Base-by-base conservation (phyloP, 2,888 invertebrate genomes). In the Nomada flava region DNA sequence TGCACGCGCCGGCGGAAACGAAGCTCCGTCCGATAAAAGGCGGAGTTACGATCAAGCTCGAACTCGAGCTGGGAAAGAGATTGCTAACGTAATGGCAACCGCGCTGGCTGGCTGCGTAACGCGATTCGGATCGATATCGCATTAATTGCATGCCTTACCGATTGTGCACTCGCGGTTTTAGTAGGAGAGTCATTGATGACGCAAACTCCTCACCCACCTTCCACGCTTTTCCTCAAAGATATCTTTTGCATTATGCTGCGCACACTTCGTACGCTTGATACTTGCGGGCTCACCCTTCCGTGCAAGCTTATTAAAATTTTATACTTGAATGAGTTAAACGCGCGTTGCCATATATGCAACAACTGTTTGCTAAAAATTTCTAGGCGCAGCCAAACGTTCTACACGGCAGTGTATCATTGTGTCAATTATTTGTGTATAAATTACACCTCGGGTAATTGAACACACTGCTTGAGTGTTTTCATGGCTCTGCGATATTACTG, bases 121-220 rank as follows among this genome's bases (percentile, higher is more conserved):
- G 72, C 85, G 81, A 87, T 88, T 87, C 77, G 84, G 89, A 90
- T 91, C 90, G 86, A 87, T 91, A 90, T 90, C 91, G 78, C 90
- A 89, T 91, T 91, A 90, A 91, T 91, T 91, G 90, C 91, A 86
- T 88, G 86, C 88, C 89, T 83, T 75, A 82, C 79, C 88, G 83
- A 88, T 88, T 88, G 86, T 88, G 88, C 83, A 74, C 65, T 85
- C 79, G 88, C 79, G 84, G 82, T 88, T 76, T 77, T 65, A 64
- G 59, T 64, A 67, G 77, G 83, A 63, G 42, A 50, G 67, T 69
- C 67, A 67, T 53, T 63, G 69, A 64, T 79, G 79, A 75, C 79
- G 76, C 77, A 69, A 57, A 18, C 63, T 64, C 53, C 55, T 60
- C 59, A 15, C 67, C 60, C 23, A 36, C 53, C 67, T 69, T 59